These are phyloP conservation scores for Calypte anna DNA, from an alignment of 2,113 vertebrate genomes.

Conservation along the genomic window DNA sequence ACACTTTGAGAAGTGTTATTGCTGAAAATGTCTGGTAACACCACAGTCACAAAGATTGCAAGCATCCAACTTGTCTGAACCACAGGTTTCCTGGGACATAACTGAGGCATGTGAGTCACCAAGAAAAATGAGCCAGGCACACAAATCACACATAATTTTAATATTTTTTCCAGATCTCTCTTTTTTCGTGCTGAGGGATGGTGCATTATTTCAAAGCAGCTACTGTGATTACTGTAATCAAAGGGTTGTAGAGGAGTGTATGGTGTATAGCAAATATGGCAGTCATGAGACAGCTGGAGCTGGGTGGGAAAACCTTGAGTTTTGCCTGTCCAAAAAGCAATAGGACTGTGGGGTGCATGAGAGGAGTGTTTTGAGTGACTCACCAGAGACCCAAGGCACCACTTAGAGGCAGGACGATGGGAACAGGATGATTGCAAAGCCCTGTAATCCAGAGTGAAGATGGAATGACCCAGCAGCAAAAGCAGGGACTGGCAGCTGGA, in stretches of 20 bases:
- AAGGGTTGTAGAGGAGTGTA: neutral
- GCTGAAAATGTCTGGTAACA: neutral
- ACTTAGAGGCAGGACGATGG: neutral
- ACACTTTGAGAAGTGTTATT: neutral
- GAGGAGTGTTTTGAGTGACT: neutral
- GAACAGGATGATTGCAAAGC: neutral
- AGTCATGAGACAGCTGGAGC: neutral
- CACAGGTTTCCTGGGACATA: neutral
- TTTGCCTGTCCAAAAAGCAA: neutral
- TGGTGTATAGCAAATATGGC: neutral
- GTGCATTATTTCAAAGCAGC: neutral
- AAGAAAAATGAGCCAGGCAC: neutral
- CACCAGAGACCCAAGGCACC: neutral
- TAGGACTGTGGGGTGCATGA: rapidly evolving
- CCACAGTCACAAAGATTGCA: neutral
- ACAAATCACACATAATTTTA: neutral
- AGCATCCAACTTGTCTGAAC: neutral
- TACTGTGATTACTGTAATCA: neutral
- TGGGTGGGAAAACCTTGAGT: neutral
- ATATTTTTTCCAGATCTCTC: neutral
- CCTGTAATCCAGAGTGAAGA: neutral
- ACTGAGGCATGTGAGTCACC: neutral
- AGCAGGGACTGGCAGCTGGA: neutral
- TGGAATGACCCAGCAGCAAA: neutral
- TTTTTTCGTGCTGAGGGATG: neutral